Evolutionary conservation across 2,113 vertebrate genomes (phyloP), one percentile per base, ranked within the genome.

Genomic region (Genyomyrus donnyi): DNA sequence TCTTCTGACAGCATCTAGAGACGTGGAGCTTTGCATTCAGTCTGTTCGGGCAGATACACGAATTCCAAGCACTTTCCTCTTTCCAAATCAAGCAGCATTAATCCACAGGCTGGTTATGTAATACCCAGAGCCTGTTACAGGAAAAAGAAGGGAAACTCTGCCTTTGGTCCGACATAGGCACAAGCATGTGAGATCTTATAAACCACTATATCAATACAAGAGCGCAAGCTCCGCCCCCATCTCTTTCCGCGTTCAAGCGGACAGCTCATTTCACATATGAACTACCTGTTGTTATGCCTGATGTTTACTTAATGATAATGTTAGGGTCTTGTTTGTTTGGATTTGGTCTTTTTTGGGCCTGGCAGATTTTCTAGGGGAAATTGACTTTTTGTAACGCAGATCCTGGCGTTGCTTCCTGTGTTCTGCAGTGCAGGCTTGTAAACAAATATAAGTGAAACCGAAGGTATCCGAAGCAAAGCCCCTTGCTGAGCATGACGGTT

Each of bases 21-120:
- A 88, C 7, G 15, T 46, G 46, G 8, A 53, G n/a, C 39, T 66
- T 31, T 66, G 35, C 56, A n/a, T 15, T 52, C 7, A 85, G 21
- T 53, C 49, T 48, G 39, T 52, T 45, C 39, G 62, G 80, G 39
- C 53, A 84, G 52, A 27, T 48, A 53, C 31, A 85, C 77, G 46
- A 80, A 85, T 80, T 89, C 35, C 39, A 46, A 58, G 50, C 39
- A 52, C 48, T 85, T 56, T 88, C 5, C 31, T 17, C 3, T 21
- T 89, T 89, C 52, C 80, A 89, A 58, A 42, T 89, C 77, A 89
- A 58, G 77, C 77, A 39, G 39, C 50, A 42, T 89, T 56, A 58
- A 85, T 85, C 80, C 80, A 85, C 53, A 58, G 58, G 58, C 56
- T 48, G 39, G 89, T 89, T 89, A 89, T 80, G 77, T 89, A 89